Percentiles rank a stretch among this genome's conserved stretches.
Conservation (phyloP, 2,113 vertebrate species). For the Microcebus jonahi region DNA sequence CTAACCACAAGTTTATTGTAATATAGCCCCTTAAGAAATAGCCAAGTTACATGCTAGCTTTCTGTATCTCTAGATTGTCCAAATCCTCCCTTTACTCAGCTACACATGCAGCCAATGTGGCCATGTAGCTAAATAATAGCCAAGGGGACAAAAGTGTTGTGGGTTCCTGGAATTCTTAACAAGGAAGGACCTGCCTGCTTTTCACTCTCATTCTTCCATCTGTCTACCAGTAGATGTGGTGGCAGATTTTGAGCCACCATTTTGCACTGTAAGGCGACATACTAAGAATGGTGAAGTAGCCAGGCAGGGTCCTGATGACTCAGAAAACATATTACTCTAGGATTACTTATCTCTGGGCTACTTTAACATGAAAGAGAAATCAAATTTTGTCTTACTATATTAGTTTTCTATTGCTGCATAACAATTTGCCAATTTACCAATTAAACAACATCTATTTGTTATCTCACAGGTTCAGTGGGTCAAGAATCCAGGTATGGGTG, state of each 20-base stretch:
- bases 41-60: background rate
- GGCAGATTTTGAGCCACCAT: background rate
- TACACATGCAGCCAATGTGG: background rate
- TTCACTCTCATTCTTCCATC: background rate
- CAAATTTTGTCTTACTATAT: background rate
- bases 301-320: background rate
- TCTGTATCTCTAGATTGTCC: background rate
- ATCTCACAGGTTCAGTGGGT: background rate
- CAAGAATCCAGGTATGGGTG: background rate
- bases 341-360: background rate
- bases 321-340: background rate
- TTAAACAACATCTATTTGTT: background rate
- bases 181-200: too few species aligned
- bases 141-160: background rate
- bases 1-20: background rate
- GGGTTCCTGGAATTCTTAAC: background rate
- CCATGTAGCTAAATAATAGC: background rate
- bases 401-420: background rate
- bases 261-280: background rate
- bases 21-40: background rate
- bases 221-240: background rate
- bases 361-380: background rate
- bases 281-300: background rate
- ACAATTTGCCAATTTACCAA: background rate
- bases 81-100: background rate